phyloP scores from a whole-genome alignment of 2,113 vertebrate species.

The Arvicanthis niloticus region DNA sequence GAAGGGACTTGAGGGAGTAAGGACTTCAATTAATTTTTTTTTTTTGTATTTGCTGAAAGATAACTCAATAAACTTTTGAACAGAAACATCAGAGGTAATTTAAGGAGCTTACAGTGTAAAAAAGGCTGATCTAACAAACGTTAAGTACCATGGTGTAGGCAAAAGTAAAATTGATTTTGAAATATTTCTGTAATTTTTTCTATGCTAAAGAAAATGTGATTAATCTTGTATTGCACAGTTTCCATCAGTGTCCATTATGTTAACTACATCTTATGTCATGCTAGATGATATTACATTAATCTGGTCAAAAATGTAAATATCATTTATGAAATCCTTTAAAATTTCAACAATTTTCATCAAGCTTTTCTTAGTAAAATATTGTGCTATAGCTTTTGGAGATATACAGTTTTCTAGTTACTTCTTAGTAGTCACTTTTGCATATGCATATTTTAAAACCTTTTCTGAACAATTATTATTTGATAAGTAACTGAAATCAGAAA shows the following conservation, averaged over 20 bases:
- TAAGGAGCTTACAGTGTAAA: background rate
- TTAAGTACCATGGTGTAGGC: background rate
- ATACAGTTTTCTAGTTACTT: background rate
- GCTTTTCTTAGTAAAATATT: background rate
- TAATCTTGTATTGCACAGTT: background rate
- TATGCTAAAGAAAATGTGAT: background rate
- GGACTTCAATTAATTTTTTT: background rate
- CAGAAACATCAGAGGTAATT: background rate
- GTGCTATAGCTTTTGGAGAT: background rate
- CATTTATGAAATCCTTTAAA: background rate
- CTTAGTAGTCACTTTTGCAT: background rate
- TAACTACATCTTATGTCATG: background rate
- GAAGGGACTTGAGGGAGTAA: background rate
- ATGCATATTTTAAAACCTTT: background rate
- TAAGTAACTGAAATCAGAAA: background rate
- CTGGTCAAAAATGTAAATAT: background rate
- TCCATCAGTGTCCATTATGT: background rate
- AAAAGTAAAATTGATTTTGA: background rate
- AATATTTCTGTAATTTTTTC: slow-evolving; percentile 26
- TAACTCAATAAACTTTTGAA: background rate
- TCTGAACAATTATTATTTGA: background rate
- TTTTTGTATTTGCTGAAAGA: background rate
- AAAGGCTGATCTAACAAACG: background rate
- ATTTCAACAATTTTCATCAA: background rate
- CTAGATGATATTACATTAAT: background rate